phyloP scores from a whole-genome alignment of 2,888 invertebrate species.

The Hyppa rectilinea region DNA sequence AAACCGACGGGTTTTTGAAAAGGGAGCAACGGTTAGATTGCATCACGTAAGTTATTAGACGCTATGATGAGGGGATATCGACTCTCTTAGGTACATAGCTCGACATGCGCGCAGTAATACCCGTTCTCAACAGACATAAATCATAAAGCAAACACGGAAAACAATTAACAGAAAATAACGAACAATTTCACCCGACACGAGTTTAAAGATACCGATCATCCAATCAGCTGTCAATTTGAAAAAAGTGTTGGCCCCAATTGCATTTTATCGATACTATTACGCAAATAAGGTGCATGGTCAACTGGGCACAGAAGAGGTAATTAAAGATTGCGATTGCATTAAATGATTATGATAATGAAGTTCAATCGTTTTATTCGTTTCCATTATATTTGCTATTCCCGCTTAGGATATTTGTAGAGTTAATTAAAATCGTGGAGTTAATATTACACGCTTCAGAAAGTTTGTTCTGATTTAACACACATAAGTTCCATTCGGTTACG shows the following conservation, averaged over 20 bases:
- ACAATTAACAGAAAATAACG: slow-evolving; percentile 74
- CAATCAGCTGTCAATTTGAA: slow-evolving; percentile 77
- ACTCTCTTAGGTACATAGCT: slow-evolving; percentile 62
- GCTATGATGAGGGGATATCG: slow-evolving; percentile 62
- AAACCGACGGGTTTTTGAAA: slow-evolving; percentile 51
- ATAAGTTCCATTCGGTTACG: slow-evolving; percentile 55
- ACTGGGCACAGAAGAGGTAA: slow-evolving; percentile 42
- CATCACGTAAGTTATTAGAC: slow-evolving; percentile 58
- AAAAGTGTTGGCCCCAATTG: slow-evolving; percentile 56
- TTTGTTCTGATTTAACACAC: slow-evolving; percentile 47
- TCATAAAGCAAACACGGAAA: slow-evolving; percentile 72
- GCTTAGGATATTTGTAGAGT: slow-evolving; percentile 42
- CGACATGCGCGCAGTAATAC: slow-evolving; percentile 61
- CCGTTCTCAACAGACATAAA: slow-evolving; percentile 65
- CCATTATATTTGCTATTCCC: slow-evolving; percentile 41
- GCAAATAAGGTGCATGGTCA: slow-evolving; percentile 54
- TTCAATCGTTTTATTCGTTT: slow-evolving; percentile 44
- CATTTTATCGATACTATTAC: slow-evolving; percentile 66
- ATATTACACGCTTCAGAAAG: slow-evolving; percentile 48
- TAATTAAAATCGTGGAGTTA: slow-evolving; percentile 58
- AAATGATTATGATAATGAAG: slow-evolving; percentile 56
- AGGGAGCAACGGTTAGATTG: slow-evolving; percentile 55
- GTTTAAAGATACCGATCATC: slow-evolving; percentile 74
- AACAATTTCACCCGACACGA: slow-evolving; percentile 69
- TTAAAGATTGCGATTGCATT: slow-evolving; percentile 58